Evolutionary conservation across 2,888 invertebrate species (phyloP), one percentile per base, ranked within the genome.

Genomic region (Exephanes ischioxanthus): DNA sequence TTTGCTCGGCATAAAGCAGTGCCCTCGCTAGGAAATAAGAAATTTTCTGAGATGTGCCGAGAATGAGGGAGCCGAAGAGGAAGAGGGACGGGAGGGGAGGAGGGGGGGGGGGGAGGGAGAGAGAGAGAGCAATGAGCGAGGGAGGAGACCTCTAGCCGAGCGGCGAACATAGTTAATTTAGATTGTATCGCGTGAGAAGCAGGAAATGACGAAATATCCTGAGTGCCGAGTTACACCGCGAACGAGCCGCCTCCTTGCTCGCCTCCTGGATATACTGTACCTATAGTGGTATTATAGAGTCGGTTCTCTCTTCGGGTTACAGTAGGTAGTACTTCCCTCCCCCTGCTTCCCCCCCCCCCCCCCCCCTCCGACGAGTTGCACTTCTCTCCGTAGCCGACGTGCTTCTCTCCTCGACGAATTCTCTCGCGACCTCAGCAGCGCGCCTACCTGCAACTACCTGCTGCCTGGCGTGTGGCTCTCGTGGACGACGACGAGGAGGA

Each of bases 201-300:
- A 94, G 94, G 94, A 94, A 94, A 94, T 94, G 94, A 94, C 94
- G 94, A 94, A 94, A 94, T 94, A 94, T 94, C 94, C 94, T 94
- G 94, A 93, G 93, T 92, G 92, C 93, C 90, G 93, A 93, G 93
- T 94, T 94, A 93, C 92, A 92, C 92, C 90, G 90, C 90, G 89
- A 90, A 85, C 71, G 72, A 68, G 90, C 89, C 88, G 90, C 87
- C 89, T 88, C 89, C 88, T 89, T 88, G 87, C 87, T 85, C 86
- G 83, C 86, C 89, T 86, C 87, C 67, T 81, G 79, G 70, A 82
- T 86, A 79, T 55, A 83, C 67, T 85, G 63, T 85, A 71, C 53
- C 41, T 70, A 67, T 66, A 81, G 51, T 73, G 30, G 61, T 63
- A 63, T 41, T 37, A 48, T 71, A 58, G 51, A 51, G 58, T 58